A percentile compares a stretch with the other conserved stretches of the same genome.
phyloP scores from a whole-genome alignment of 2,797 vertebrate genomes.

The Lindbergichthys nudifrons region DNA sequence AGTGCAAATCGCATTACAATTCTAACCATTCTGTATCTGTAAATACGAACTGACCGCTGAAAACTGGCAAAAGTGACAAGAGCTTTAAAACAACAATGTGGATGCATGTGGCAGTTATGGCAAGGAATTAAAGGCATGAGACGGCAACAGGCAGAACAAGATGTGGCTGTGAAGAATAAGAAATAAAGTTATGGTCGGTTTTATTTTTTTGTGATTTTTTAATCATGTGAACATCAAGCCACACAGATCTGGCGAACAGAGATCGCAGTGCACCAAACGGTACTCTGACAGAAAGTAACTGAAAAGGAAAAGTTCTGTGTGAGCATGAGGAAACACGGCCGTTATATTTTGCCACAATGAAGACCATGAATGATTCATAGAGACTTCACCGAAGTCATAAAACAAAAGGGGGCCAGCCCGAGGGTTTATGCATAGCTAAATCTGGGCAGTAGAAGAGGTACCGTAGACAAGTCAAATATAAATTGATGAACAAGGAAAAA shows the following conservation, averaged over 20 bases:
- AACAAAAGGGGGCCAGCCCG: constrained; percentile 63
- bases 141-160: constrained; percentile 24
- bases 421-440: constrained; percentile 69
- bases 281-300: constrained; percentile 7
- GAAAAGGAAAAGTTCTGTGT: not conserved
- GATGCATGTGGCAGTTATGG: constrained; percentile 27
- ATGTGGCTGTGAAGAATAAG: not conserved
- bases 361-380: constrained; percentile 29
- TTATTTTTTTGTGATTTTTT: not conserved
- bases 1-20: constrained; percentile 55
- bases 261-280: not conserved
- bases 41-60: constrained; percentile 37
- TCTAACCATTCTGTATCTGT: constrained; percentile 19
- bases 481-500: constrained; percentile 19
- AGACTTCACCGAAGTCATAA: constrained; percentile 86
- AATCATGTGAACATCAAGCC: constrained; percentile 24
- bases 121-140: constrained; percentile 60
- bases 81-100: constrained; percentile 21
- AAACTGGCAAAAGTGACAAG: constrained; percentile 31
- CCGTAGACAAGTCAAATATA: constrained; percentile 21
- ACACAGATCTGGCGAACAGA: constrained; percentile 18
- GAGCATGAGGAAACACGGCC: constrained; percentile 13
- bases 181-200: not conserved
- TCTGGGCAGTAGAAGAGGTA: constrained; percentile 51
- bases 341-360: constrained; percentile 10